These are phyloP conservation scores for Anagrus nilaparvatae DNA, from an alignment of 1,140 invertebrate genomes.

Conservation along the genomic window DNA sequence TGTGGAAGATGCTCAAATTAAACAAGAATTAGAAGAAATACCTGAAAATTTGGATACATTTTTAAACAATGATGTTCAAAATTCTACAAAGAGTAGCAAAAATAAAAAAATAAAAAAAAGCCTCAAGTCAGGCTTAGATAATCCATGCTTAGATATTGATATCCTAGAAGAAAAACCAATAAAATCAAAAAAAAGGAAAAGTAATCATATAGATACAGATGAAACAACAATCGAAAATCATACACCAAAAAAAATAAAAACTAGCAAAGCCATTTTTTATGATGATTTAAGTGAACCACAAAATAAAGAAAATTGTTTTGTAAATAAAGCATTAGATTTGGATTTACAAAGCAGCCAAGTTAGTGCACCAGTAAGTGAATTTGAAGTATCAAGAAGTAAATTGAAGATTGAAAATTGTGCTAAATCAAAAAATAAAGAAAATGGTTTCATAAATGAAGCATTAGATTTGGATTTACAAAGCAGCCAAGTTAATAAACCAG, in stretches of 20 bases:
- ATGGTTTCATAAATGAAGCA: slow-evolving; percentile 24
- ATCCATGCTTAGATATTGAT: slow-evolving; percentile 18
- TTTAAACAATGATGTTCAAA: too few species aligned
- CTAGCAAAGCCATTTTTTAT: too few species aligned
- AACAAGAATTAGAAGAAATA: slow-evolving; percentile 9
- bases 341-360: too few species aligned
- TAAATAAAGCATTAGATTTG: slow-evolving; percentile 8
- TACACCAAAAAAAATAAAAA: background rate
- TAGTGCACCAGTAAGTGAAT: too few species aligned
- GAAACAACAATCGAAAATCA: slow-evolving; percentile 1
- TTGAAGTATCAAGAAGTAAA: too few species aligned
- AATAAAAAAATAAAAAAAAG: slow-evolving; percentile 6
- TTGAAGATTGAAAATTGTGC: too few species aligned
- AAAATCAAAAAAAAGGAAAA: slow-evolving; percentile 4
- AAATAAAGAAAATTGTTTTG: background rate
- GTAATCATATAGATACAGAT: background rate
- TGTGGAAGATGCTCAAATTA: slow-evolving; percentile 1
- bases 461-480: slow-evolving; percentile 20
- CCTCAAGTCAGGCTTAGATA: slow-evolving; percentile 21
- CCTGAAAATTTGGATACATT: too few species aligned
- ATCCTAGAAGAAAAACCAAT: slow-evolving; percentile 9
- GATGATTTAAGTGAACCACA: too few species aligned
- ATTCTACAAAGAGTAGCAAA: slow-evolving; percentile 12
- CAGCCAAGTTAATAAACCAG: too few species aligned
- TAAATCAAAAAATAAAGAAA: background rate